Evolutionary conservation across 1,140 invertebrate genomes (phyloP).

Genomic region (Polyergus mexicanus): DNA sequence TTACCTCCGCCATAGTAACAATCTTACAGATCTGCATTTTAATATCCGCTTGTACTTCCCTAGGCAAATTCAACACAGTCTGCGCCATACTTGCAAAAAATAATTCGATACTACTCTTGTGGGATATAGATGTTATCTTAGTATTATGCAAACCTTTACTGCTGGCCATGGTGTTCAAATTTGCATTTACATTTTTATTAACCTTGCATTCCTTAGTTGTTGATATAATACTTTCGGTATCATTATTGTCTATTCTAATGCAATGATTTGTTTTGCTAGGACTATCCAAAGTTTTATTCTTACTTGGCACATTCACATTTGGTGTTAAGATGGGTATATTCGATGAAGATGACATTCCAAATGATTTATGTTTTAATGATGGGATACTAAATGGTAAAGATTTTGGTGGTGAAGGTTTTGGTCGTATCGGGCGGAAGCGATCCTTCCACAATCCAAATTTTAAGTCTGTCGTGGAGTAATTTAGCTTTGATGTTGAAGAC

Average conservation of each 20-base stretch:
- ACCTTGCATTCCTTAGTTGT: not conserved
- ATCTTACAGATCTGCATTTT: slow-evolving; percentile 84
- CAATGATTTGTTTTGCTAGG: not conserved
- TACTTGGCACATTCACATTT: not conserved
- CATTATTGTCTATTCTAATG: not conserved
- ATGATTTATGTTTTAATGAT: not conserved
- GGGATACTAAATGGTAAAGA: not conserved
- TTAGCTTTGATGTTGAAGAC: not conserved
- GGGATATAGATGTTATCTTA: not conserved
- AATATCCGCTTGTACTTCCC: slow-evolving; percentile 81
- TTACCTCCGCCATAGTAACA: slow-evolving; percentile 82
- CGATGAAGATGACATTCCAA: not conserved
- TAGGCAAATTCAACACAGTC: slow-evolving; percentile 81
- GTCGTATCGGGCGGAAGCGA: slow-evolving; percentile 29
- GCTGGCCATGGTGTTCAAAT: not conserved
- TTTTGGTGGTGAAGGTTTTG: slow-evolving; percentile 16
- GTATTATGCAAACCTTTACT: not conserved
- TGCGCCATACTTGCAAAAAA: slow-evolving; percentile 84
- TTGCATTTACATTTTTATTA: not conserved
- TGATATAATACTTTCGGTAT: not conserved
- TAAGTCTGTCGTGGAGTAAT: not conserved
- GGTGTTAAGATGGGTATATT: not conserved
- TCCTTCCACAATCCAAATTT: not conserved
- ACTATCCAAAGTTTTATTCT: not conserved
- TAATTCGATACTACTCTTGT: slow-evolving; percentile 79